These are phyloP conservation scores for Crossocerus cetratus DNA, from an alignment of 2,888 invertebrate species.

Conservation along the genomic window DNA sequence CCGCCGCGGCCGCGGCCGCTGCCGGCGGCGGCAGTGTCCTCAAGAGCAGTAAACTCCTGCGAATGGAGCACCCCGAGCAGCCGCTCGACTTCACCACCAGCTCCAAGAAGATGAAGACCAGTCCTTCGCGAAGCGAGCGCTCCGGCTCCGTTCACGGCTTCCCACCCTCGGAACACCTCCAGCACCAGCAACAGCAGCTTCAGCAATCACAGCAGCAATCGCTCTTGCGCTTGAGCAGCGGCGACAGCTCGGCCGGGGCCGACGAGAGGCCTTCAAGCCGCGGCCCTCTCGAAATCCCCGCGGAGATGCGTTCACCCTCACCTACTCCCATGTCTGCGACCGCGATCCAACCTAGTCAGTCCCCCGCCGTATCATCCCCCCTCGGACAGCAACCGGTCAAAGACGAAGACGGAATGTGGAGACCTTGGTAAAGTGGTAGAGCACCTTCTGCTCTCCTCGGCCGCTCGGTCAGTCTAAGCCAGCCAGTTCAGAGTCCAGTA, in stretches of 20 bases:
- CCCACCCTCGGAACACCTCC: slow-evolving; percentile 6
- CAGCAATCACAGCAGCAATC: slow-evolving; percentile 15
- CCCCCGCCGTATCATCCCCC: not conserved
- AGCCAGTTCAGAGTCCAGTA: not conserved
- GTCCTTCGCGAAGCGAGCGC: slow-evolving; percentile 33
- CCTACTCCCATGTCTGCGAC: slow-evolving; percentile 37
- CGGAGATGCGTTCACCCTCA: slow-evolving; percentile 61
- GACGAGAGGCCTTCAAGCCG: slow-evolving; percentile 68
- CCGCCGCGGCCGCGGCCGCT: slow-evolving; percentile 23
- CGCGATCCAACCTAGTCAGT: not conserved
- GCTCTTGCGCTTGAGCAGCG: not conserved
- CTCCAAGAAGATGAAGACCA: slow-evolving; percentile 69
- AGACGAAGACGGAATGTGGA: slow-evolving; percentile 76
- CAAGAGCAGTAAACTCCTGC: slow-evolving; percentile 62
- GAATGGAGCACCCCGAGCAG: slow-evolving; percentile 69
- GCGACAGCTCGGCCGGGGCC: slow-evolving; percentile 21
- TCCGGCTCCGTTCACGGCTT: not conserved
- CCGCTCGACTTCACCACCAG: slow-evolving; percentile 74
- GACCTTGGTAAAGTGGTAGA: slow-evolving; percentile 74
- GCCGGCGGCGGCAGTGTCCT: slow-evolving; percentile 4
- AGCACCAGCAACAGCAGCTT: slow-evolving; percentile 25
- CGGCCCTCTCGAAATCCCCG: slow-evolving; percentile 55
- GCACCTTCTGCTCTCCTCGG: too few relatives aligned
- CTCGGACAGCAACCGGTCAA: slow-evolving; percentile 66
- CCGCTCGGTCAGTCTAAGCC: not conserved